Evolutionary conservation across 2,797 vertebrate genomes (phyloP).

Genomic region (Gorsachius magnificus): DNA sequence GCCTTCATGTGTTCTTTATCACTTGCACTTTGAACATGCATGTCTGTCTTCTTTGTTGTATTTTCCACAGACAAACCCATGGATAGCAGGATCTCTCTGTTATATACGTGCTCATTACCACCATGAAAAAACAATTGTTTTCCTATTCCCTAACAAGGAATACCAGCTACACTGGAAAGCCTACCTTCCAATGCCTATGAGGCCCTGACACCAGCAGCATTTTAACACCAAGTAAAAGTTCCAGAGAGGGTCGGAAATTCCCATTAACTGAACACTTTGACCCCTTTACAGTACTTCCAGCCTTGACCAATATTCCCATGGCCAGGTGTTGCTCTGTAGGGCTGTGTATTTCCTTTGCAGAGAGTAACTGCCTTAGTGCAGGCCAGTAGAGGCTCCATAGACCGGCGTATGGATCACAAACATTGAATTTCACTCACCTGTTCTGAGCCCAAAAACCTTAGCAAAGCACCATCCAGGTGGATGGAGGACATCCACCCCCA

Average conservation of each 20-base stretch:
- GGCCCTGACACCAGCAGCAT: not conserved
- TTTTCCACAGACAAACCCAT: not conserved
- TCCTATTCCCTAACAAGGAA: not conserved
- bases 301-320: not conserved
- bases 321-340: not conserved
- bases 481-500: not conserved
- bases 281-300: not conserved
- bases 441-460: not conserved
- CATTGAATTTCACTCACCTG: not conserved
- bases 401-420: not conserved
- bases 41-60: not conserved
- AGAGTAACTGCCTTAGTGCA: not conserved
- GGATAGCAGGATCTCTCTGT: not conserved
- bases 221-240: not conserved
- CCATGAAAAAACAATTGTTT: not conserved
- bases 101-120: not conserved
- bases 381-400: not conserved
- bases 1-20: not conserved
- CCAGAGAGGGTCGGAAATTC: not conserved
- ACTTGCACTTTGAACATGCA: not conserved
- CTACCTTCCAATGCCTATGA: not conserved
- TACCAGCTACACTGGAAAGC: not conserved
- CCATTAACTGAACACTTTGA: not conserved
- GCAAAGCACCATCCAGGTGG: not conserved
- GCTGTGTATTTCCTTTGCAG: not conserved